Evolutionary conservation across 2,888 invertebrate genomes (phyloP).

Genomic region (Dryococelus australis): DNA sequence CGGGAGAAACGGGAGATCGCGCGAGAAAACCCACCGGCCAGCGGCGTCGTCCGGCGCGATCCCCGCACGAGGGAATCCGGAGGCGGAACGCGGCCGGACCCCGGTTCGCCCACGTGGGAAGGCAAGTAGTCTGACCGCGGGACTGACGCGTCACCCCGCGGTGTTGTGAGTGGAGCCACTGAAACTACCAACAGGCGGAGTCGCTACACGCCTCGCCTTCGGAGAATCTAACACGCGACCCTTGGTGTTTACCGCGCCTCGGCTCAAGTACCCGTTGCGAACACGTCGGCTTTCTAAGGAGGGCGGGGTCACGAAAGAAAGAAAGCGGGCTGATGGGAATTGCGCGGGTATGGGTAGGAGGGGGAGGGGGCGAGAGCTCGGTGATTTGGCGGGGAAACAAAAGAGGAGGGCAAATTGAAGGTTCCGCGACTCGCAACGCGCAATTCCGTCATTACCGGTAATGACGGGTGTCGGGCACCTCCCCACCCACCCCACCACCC

Average conservation of each 20-base stretch:
- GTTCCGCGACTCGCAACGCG: slow-evolving; percentile 38
- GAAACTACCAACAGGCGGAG: background rate
- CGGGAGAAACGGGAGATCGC: no score
- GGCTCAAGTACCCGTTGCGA: background rate
- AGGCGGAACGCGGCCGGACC: no score
- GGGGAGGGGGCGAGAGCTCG: background rate
- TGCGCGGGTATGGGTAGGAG: no score
- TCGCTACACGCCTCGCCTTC: no score
- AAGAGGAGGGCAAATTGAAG: slow-evolving; percentile 41
- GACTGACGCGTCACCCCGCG: no score
- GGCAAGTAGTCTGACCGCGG: no score
- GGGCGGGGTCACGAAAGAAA: background rate
- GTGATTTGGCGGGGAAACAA: background rate
- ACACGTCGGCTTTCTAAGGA: background rate
- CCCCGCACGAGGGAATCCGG: no score
- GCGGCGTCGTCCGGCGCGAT: no score
- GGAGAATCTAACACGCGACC: no score
- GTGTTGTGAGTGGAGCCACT: background rate
- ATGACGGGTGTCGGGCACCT: slow-evolving; percentile 37
- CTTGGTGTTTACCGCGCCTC: background rate
- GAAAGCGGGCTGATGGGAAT: background rate
- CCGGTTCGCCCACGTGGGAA: no score
- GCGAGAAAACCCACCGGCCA: no score
- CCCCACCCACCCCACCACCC: no score
- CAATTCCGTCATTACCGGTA: slow-evolving; percentile 45